Evolutionary conservation across 2,797 vertebrate genomes (phyloP).

Genomic region (Sebastes cheni): DNA sequence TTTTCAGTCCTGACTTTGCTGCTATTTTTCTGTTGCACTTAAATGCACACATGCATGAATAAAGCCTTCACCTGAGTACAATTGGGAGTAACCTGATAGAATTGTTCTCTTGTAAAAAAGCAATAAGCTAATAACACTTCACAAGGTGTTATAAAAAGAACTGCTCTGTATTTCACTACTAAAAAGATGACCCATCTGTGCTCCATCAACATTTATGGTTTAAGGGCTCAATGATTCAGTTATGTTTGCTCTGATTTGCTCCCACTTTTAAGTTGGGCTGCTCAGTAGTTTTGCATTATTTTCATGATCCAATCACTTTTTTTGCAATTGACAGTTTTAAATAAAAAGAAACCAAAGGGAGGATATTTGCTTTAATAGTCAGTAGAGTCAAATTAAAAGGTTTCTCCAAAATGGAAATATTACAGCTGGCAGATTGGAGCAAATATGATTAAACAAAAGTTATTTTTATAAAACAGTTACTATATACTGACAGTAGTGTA

Average conservation of each 20-base stretch:
- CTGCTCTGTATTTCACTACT: constrained; percentile 7
- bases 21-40: neutral
- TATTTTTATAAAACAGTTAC: too few species aligned
- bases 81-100: neutral
- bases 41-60: neutral
- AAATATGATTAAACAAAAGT: too few species aligned
- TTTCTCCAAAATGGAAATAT: neutral
- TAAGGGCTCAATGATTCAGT: constrained; percentile 25
- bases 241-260: constrained; percentile 22
- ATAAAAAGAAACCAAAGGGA: neutral
- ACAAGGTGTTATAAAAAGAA: constrained; percentile 17
- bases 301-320: constrained; percentile 2
- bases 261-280: constrained; percentile 1
- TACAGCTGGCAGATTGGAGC: neutral
- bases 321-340: neutral
- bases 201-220: constrained; percentile 38
- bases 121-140: constrained; percentile 8
- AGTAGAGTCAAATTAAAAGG: neutral
- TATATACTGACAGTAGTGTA: too few species aligned
- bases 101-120: constrained; percentile 24
- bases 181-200: constrained; percentile 11
- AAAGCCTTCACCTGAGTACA: neutral
- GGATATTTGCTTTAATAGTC: neutral
- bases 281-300: constrained; percentile 6
- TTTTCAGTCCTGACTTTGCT: neutral